These are phyloP conservation scores for Smittia sp. DNA, from an alignment of 2,888 invertebrate genomes.

Conservation along the genomic window DNA sequence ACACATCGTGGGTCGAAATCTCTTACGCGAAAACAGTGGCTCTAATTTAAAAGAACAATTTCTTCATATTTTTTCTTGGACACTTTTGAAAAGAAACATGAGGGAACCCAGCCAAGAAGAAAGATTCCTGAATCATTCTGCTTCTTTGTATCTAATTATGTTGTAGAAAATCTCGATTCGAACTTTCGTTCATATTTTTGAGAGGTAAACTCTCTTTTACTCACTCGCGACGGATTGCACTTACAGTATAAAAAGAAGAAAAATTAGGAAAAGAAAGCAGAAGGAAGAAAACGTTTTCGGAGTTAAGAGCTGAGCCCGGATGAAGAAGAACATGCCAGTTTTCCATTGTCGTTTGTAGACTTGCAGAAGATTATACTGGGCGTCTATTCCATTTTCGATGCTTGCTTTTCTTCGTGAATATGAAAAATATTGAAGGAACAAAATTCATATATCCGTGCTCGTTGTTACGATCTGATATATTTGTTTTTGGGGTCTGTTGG, in stretches of 20 bases:
- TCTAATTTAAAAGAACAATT: too few species aligned
- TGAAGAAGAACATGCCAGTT: conserved; percentile 22
- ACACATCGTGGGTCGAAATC: too few species aligned
- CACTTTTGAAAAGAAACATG: background rate
- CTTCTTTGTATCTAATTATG: background rate
- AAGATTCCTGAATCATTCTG: background rate
- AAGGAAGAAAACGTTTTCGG: background rate
- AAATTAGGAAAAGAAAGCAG: background rate
- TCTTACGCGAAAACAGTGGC: too few species aligned
- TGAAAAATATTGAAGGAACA: background rate
- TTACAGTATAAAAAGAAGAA: background rate
- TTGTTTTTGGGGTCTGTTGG: background rate
- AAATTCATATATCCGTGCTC: background rate
- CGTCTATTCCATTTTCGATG: background rate
- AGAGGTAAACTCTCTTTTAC: background rate
- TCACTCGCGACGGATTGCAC: background rate
- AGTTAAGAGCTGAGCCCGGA: background rate
- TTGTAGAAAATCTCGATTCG: background rate
- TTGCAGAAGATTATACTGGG: background rate
- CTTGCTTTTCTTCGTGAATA: background rate
- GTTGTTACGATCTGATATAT: background rate
- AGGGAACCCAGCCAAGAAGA: background rate
- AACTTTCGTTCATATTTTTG: background rate
- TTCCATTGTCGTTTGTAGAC: conserved; percentile 20
- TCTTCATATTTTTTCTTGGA: background rate